phyloP scores from a whole-genome alignment of 2,113 vertebrate genomes.

The Cyanoramphus novaezelandiae region DNA sequence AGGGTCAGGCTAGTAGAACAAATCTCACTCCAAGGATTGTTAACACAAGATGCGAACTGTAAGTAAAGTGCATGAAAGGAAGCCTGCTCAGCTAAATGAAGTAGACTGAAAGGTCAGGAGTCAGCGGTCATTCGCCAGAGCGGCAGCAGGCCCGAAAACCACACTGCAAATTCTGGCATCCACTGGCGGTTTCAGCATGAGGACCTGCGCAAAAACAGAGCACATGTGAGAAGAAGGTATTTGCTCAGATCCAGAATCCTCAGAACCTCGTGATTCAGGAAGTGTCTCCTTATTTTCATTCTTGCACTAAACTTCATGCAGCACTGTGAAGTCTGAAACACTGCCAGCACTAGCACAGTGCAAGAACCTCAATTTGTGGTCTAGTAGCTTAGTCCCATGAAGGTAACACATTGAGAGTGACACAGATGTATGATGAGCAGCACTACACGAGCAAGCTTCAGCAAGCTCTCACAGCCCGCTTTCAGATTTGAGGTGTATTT shows the following conservation, averaged over 20 bases:
- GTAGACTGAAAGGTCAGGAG: slow-evolving; percentile 70
- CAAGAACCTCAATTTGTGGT: neutral
- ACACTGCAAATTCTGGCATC: slow-evolving; percentile 99
- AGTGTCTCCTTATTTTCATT: neutral
- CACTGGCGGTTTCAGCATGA: slow-evolving; percentile 94
- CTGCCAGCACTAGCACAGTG: too few species aligned
- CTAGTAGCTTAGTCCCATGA: neutral
- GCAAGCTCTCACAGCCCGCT: neutral
- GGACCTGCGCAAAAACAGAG: slow-evolving; percentile 89
- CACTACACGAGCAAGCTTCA: neutral
- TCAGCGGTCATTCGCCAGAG: slow-evolving; percentile 90
- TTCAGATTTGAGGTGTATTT: neutral
- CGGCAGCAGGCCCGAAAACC: slow-evolving; percentile 98
- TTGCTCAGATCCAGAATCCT: neutral
- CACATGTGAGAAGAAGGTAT: slow-evolving; percentile 67
- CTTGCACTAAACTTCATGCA: neutral
- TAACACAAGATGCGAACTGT: slow-evolving; percentile 77
- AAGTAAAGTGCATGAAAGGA: slow-evolving; percentile 93
- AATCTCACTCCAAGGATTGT: slow-evolving; percentile 70
- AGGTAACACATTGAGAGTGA: neutral
- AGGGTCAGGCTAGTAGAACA: slow-evolving; percentile 67
- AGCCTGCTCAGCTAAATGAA: slow-evolving; percentile 81
- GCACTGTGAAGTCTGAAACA: rapidly evolving
- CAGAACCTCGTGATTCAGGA: neutral
- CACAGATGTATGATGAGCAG: neutral